Conservation (phyloP, 2,888 invertebrate species). For the Lamellibrachia columna region DNA sequence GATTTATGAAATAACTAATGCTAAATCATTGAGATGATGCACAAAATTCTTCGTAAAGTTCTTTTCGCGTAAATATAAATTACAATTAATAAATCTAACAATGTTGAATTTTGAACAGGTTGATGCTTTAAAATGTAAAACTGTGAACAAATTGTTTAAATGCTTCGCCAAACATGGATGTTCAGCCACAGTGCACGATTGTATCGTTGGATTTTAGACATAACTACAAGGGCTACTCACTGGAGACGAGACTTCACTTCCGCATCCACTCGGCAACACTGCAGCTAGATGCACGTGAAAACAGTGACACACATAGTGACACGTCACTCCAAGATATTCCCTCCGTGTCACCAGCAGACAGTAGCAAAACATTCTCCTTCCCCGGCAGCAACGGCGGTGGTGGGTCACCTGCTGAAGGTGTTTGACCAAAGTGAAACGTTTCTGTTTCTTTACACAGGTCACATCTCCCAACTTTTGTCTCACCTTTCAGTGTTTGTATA, state of each 20-base stretch:
- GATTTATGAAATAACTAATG: background rate
- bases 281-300: conserved; percentile 23
- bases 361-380: background rate
- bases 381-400: background rate
- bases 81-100: no score
- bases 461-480: background rate
- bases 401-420: background rate
- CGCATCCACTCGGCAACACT: conserved; percentile 77
- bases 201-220: conserved; percentile 73
- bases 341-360: background rate
- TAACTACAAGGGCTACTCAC: conserved; percentile 85
- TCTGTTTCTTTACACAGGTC: background rate
- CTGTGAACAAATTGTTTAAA: no score
- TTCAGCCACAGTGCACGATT: background rate
- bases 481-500: background rate
- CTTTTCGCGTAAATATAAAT: no score
- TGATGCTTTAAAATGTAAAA: no score
- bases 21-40: background rate
- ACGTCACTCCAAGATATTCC: background rate
- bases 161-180: background rate
- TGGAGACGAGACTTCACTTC: conserved; percentile 90
- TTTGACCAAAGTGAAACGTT: background rate
- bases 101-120: no score
- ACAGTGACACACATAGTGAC: background rate
- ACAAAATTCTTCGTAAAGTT: no score